Conservation (phyloP, 1,140 invertebrate genomes). For the Carcinoscorpius rotundicauda region DNA sequence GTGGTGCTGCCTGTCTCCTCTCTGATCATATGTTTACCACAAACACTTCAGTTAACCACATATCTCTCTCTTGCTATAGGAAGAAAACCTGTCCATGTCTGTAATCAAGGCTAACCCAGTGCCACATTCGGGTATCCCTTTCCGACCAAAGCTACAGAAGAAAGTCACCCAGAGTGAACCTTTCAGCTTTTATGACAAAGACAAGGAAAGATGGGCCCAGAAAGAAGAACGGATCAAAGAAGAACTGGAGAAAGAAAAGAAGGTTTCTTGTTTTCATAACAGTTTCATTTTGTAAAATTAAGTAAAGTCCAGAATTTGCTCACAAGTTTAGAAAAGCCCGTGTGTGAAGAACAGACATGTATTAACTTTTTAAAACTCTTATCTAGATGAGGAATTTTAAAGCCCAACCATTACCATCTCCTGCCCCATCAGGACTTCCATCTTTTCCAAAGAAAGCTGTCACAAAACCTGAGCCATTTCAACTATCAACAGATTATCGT, state of each 20-base stretch:
- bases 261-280: constrained; percentile 6
- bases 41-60: too few relatives aligned
- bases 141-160: background rate
- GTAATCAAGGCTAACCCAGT: background rate
- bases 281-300: background rate
- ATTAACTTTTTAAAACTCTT: background rate
- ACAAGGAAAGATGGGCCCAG: constrained; percentile 8
- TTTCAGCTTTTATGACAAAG: constrained; percentile 15
- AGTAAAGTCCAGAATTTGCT: too few relatives aligned
- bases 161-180: constrained; percentile 8
- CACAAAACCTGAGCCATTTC: constrained; percentile 12
- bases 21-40: too few relatives aligned
- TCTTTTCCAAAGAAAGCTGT: constrained; percentile 6
- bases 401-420: constrained; percentile 10
- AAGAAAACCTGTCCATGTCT: background rate
- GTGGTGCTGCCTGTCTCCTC: too few relatives aligned
- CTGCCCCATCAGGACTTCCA: constrained; percentile 1
- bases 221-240: constrained; percentile 14
- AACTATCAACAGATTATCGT: constrained; percentile 2
- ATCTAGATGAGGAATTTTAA: constrained; percentile 7
- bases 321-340: background rate
- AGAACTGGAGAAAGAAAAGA: constrained; percentile 11
- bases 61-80: background rate
- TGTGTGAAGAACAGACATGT: background rate
- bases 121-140: background rate